Evolutionary conservation across 2,888 invertebrate genomes (phyloP).

Genomic region (Deilephila elpenor): DNA sequence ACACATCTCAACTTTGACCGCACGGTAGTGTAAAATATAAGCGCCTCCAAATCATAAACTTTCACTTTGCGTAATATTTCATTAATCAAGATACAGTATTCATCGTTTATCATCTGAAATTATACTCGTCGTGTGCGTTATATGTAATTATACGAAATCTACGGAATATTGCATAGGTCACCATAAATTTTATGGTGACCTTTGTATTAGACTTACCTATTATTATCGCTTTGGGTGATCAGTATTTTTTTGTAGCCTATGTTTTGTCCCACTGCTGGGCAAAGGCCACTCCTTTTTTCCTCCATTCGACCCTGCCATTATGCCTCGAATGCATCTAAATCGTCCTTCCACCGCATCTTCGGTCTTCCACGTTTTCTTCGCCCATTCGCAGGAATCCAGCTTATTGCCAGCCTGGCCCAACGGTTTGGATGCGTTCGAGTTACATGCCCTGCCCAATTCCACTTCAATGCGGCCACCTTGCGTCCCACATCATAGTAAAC

Average conservation of each 20-base stretch:
- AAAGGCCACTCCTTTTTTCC: too few relatives aligned
- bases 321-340: too few relatives aligned
- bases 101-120: slow-evolving; percentile 18
- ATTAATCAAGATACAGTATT: slow-evolving; percentile 4
- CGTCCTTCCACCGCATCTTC: too few relatives aligned
- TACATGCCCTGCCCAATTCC: too few relatives aligned
- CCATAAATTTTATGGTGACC: not conserved
- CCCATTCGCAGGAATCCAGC: too few relatives aligned
- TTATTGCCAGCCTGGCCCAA: too few relatives aligned
- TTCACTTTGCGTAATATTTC: slow-evolving; percentile 22
- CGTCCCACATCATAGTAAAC: too few relatives aligned
- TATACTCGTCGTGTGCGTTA: not conserved
- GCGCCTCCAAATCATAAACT: slow-evolving; percentile 11
- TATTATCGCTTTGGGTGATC: not conserved
- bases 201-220: not conserved
- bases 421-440: too few relatives aligned
- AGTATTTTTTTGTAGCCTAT: not conserved
- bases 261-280: too few relatives aligned
- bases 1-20: slow-evolving; percentile 16
- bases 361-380: too few relatives aligned
- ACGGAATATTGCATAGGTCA: not conserved
- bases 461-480: too few relatives aligned
- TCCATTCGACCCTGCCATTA: too few relatives aligned
- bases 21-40: slow-evolving; percentile 6
- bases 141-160: slow-evolving; percentile 20